Base-by-base conservation (phyloP, 2,797 vertebrate species). In the Poeciliopsis paucimaculata region DNA sequence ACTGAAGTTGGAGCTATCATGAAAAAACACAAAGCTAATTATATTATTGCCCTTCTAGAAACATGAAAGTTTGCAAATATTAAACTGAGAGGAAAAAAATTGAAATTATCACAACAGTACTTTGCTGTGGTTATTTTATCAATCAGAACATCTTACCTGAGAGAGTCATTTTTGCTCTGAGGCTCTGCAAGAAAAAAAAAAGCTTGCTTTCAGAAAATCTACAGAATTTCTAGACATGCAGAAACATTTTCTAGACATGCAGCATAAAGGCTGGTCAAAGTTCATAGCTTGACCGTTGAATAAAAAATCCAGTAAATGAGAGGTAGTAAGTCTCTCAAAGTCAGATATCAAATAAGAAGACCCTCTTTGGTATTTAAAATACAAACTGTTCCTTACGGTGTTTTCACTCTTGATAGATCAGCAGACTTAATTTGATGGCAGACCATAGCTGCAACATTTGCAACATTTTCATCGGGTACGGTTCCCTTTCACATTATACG, bases 141-240 rank as follows among this genome's bases (percentile, higher is more conserved):
- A 64, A 10, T 4, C 13, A 18, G 6, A 43, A 20, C 28, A 26
- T 87, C 92, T 89, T 89, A 96, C 96, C 94, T 81, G 90, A 82
- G 45, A 91, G 81, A 73, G 77, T 90, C 83, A 87, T 88, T 77
- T 93, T 91, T 28, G 55, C 77, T 90, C 49, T 95, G 68, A 95
- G 79, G 79, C 94, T 96, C 95, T 96, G 82, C 36, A 92, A 90
- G 62, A 80, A 76, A 83, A 88, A 34, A 31, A 16, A 34, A 73
- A 6, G 18, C 60, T 5, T 2, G 11, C 34, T 46, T 23, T 51
- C 20, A 51, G 39, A 36, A 20, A 53, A 11, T n/a, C 7, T n/a
- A 28, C 16, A 28, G 53, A 78, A 75, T 55, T 68, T 0, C 15
- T 34, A n/a, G 6, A 13, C 47, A 53, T 4, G 23, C 1, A 34